Evolutionary conservation across 2,888 invertebrate species (phyloP).

Genomic region (Esperia sulphurella): DNA sequence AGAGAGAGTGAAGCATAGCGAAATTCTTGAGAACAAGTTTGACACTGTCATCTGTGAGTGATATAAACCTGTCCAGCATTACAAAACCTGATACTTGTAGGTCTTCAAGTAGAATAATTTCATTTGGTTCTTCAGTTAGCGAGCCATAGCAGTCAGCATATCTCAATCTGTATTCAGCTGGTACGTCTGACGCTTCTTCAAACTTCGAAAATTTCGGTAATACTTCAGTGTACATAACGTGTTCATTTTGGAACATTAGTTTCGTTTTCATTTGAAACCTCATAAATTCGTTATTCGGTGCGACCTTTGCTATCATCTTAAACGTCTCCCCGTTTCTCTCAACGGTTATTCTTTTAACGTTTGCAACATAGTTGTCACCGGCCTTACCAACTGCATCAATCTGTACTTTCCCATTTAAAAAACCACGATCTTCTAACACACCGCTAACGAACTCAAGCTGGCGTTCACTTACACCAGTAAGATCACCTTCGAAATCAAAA

Average conservation of each 20-base stretch:
- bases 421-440: constrained; percentile 30
- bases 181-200: constrained; percentile 21
- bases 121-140: constrained; percentile 24
- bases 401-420: constrained; percentile 22
- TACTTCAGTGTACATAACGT: constrained; percentile 29
- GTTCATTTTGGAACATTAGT: constrained; percentile 30
- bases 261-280: constrained; percentile 17
- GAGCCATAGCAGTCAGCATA: constrained; percentile 35
- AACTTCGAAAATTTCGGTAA: constrained; percentile 29
- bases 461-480: constrained; percentile 20
- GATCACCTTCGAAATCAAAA: constrained; percentile 30
- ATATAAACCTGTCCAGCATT: constrained; percentile 29
- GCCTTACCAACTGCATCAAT: constrained; percentile 29
- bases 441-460: constrained; percentile 35
- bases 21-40: constrained; percentile 29
- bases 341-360: constrained; percentile 26
- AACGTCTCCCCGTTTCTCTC: constrained; percentile 23
- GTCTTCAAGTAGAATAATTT: constrained; percentile 43
- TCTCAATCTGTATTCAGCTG: constrained; percentile 24
- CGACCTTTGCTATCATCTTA: constrained; percentile 32
- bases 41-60: constrained; percentile 11
- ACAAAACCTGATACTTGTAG: constrained; percentile 22
- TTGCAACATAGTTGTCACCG: constrained; percentile 35
- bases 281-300: constrained; percentile 18
- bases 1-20: constrained; percentile 32